Conservation (phyloP, 2,888 invertebrate genomes). For the Pristionchus mayeri region DNA sequence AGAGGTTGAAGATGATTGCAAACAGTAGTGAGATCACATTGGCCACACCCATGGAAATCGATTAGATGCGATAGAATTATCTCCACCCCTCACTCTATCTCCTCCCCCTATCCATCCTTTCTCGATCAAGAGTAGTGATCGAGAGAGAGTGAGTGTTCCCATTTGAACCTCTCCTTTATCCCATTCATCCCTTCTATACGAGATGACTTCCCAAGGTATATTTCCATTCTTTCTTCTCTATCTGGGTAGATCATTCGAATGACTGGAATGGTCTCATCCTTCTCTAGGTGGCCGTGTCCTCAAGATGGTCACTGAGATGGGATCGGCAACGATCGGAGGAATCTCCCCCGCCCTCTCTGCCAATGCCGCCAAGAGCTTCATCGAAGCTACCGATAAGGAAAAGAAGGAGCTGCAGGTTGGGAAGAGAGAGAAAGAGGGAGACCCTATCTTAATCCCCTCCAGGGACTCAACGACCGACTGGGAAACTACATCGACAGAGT, state of each 20-base stretch:
- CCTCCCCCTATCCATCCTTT: conserved; percentile 20
- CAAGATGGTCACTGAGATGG: conserved; percentile 77
- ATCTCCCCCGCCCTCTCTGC: conserved; percentile 75
- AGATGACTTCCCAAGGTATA: conserved; percentile 31
- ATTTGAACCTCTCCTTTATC: conserved; percentile 45
- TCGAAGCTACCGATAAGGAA: conserved; percentile 77
- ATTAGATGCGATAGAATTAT: conserved; percentile 40
- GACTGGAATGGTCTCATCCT: background rate
- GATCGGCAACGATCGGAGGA: conserved; percentile 74
- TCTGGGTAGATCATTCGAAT: background rate
- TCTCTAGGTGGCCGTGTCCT: conserved; percentile 71
- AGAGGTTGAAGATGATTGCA: conserved; percentile 46
- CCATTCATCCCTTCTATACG: conserved; percentile 47
- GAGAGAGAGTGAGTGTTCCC: conserved; percentile 31
- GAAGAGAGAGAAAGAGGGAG: background rate
- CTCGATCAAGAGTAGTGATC: conserved; percentile 6
- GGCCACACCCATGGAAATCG: conserved; percentile 41
- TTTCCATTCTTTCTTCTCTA: conserved; percentile 16
- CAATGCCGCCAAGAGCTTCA: conserved; percentile 75
- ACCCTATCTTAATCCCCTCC: conserved; percentile 56
- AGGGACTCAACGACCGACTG: conserved; percentile 79
- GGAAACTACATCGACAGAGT: conserved; percentile 80
- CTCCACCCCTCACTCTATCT: conserved; percentile 30
- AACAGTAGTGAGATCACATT: conserved; percentile 1
- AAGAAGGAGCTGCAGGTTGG: conserved; percentile 78